Base-by-base conservation (phyloP, 2,888 invertebrate genomes). In the Plebejus melissa region DNA sequence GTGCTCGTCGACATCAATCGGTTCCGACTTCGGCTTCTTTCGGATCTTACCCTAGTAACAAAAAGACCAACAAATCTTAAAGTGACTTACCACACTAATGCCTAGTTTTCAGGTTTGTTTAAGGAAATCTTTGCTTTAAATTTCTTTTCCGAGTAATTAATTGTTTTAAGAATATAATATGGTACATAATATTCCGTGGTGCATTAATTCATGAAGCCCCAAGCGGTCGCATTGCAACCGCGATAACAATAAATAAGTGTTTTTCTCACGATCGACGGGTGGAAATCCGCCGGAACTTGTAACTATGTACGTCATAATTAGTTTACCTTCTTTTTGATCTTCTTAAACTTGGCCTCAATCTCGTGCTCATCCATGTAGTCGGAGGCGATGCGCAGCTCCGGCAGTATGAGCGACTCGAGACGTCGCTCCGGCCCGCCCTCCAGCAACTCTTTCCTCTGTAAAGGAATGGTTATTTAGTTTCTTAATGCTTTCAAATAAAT, bases 341-440 rank as follows among this genome's bases (percentile, higher is more conserved):
- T 98, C 88, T 98, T 98, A 88, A 98, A 98, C 90, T 96, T 97
- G 76, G 96, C 95, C 78, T 93, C 90, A 85, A 98, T 91, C 91
- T 99, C 99, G 79, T 96, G 96, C 80, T 96, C 95, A 76, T 97
- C 97, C 85, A 96, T 96, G 89, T 98, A 99, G 89, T 99, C 99
- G 11, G 96, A 95, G 1, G 98, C 99, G 28, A 98, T 80, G 80
- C 94, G 95, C 54, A 96, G 94, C 81, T 95, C 95, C 16, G 96
- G 95, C 81, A 95, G 88, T 76, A 93, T 94, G 77, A 99, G 94
- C 4, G 96, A 95, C 91, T 98, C 98, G 80, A 97, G 86, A 22
- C 95, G 95, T 87, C 96, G 96, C 77, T 86, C 87, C 36, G 81
- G 83, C 69, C 87, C 88, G 79, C 88, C 89, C 84, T 79, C 81